A percentile compares a stretch with the other conserved stretches of the same genome.
Conservation (phyloP, 37 sponge, comb jelly and placozoan species). For the Oopsacas minuta region DNA sequence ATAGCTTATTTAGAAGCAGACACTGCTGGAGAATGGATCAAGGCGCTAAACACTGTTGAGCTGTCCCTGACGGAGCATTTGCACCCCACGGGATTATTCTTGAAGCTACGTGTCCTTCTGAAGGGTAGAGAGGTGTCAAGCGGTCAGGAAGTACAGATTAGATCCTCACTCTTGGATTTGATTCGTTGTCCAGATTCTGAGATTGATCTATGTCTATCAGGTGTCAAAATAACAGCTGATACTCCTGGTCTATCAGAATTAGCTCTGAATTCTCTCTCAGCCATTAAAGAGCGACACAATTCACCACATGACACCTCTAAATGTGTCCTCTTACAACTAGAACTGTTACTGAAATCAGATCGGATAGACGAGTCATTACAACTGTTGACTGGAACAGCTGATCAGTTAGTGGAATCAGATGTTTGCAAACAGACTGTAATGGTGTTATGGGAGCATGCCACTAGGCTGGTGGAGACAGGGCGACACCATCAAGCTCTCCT, state of each 20-base stretch:
- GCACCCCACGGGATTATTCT: constrained; percentile 61
- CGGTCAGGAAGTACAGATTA: background rate
- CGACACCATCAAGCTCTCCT: background rate
- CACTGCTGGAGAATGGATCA: constrained; percentile 47
- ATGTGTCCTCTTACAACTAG: background rate
- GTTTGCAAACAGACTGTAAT: background rate
- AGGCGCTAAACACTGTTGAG: constrained; percentile 82
- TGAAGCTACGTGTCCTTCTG: constrained; percentile 55
- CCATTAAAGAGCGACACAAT: background rate
- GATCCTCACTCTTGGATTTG: background rate
- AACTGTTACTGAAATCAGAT: background rate
- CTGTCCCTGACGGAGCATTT: constrained; percentile 39
- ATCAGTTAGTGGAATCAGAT: background rate
- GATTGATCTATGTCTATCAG: constrained; percentile 37
- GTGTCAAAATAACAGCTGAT: constrained; percentile 24
- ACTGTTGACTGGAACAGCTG: background rate
- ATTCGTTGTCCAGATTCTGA: constrained; percentile 36
- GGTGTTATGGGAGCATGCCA: background rate
- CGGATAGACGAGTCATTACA: background rate
- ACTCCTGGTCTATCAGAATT: background rate
- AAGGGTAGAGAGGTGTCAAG: constrained; percentile 17
- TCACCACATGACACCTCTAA: background rate
- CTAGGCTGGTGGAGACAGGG: background rate
- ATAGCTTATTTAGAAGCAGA: constrained; percentile 76
- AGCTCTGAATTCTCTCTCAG: background rate